Evolutionary conservation across 2,797 vertebrate species (phyloP), one percentile per base, ranked within the genome.

Genomic region (Todus mexicanus): DNA sequence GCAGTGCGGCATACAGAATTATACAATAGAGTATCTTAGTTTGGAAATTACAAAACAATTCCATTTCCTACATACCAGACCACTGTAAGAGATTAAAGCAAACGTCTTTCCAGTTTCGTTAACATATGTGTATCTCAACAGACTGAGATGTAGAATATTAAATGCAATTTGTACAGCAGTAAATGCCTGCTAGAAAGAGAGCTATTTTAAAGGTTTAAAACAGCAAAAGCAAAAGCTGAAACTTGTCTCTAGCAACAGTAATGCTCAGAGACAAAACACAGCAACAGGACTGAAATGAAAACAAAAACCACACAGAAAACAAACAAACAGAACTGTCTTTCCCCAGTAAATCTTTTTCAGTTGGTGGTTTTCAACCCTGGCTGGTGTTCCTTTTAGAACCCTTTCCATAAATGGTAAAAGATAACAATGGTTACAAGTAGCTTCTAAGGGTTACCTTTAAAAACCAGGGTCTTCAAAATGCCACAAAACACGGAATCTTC

Each of bases 91-190:
- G 84, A 94, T 90, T 89, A 94, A 76, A 95, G 91, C 91, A 71
- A 87, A 80, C 59, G 75, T 50, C 84, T 92, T 86, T 87, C 87
- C 54, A 71, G 69, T 92, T 94, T 92, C 94, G 93, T 96, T 95
- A 94, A 92, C 83, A 87, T 95, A 94, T 74, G 85, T 68, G 23
- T 83, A 94, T 93, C 76, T 95, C 96, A 97, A 97, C 96, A 96
- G 96, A 96, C 90, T 93, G 95, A 95, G 91, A 95, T 93, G 86
- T 85, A 94, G 96, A 97, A 96, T 95, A 96, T 96, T 96, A 94
- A 94, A 95, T 79, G 65, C 63, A 75, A 89, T 92, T 33, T 74
- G 57, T 64, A 92, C 59, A 92, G 91, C 94, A 96, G 93, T 94
- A 97, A 94, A 93, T 57, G 92, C 85, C 94, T 94, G 92, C 92